Evolutionary conservation across 2,888 invertebrate species (phyloP), one percentile per base, ranked within the genome.

Genomic region (Oconnorella tubifera): DNA sequence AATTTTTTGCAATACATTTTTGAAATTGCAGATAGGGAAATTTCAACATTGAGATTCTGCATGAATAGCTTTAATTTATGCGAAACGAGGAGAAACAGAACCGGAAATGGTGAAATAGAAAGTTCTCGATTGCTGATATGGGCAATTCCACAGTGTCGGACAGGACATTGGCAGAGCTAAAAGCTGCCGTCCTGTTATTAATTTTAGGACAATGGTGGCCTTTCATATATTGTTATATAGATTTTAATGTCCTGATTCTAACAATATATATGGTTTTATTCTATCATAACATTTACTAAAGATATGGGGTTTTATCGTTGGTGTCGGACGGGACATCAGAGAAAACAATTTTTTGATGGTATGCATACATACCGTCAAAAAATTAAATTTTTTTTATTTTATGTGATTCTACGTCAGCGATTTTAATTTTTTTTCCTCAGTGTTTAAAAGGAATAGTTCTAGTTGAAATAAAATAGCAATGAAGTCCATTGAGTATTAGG

Each of bases 91-190:
- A n/a, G n/a, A n/a, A n/a, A n/a, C n/a, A n/a, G n/a, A n/a, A n/a
- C n/a, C n/a, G n/a, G n/a, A n/a, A n/a, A n/a, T n/a, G n/a, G n/a
- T n/a, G n/a, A n/a, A n/a, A n/a, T n/a, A n/a, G n/a, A n/a, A n/a
- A n/a, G n/a, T n/a, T n/a, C n/a, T n/a, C n/a, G n/a, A n/a, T n/a
- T n/a, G n/a, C n/a, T n/a, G n/a, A 40, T 40, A 40, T 40, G 40
- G 40, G 40, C 40, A 40, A 40, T 40, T 40, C 40, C 40, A 40
- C 40, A 19, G 40, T 40, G 40, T 40, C 40, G 40, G 40, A 40
- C 40, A 19, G 40, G 40, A 40, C 19, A 40, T 40, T 40, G 10
- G 19, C 10, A 40, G 19, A 19, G 10, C 10, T 19, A 40, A 40
- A 40, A 40, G 10, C 19, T 40, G 10, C 10, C 40, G 19, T 40